Evolutionary conservation across 2,113 vertebrate genomes (phyloP), one percentile per base, ranked within the genome.

Genomic region (Urocolius indicus): DNA sequence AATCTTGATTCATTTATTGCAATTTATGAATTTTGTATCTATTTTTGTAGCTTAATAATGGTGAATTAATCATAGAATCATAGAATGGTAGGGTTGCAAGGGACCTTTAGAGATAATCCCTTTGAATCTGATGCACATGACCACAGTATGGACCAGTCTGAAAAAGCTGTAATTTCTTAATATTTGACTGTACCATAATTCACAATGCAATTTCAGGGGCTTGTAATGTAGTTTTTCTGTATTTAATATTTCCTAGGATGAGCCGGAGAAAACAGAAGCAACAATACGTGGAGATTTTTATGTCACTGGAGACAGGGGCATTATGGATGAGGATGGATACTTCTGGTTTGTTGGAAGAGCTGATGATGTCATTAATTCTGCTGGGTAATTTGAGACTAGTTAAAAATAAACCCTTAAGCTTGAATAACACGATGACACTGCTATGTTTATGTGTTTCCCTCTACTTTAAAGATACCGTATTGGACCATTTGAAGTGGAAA

Each of bases 401-500:
- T n/a, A 30, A 68, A 36, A 52, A 26, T 67, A 84, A 58, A 51
- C 38, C 34, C 30, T 57, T 81, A 72, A 71, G 76, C 15, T 57
- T 66, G 38, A 77, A 24, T 21, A 89, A 61, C 51, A 34, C 21
- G 43, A 46, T 71, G n/a, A 68, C 57, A 81, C 57, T 15, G 10
- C 54, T 81, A 32, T 7, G 4, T 51, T 58, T 61, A 14, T 43
- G 8, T 79, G 36, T 69, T 66, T 73, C 87, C 30, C n/a, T 84
- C 63, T 11, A 4, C 66, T 88, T 91, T 30, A 49, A 94, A 99
- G 98, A 36, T 99, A 98, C 72, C 97, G 98, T 41, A 98, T 99
- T 49, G 98, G 98, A 63, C 98, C 98, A 4, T 98, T 98, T 95
- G 98, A 99, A 85, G 97, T 98, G 84, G 98, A 99, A 96, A 98